Evolutionary conservation across 2,888 invertebrate genomes (phyloP).

Genomic region (Scaptomyza reducta): DNA sequence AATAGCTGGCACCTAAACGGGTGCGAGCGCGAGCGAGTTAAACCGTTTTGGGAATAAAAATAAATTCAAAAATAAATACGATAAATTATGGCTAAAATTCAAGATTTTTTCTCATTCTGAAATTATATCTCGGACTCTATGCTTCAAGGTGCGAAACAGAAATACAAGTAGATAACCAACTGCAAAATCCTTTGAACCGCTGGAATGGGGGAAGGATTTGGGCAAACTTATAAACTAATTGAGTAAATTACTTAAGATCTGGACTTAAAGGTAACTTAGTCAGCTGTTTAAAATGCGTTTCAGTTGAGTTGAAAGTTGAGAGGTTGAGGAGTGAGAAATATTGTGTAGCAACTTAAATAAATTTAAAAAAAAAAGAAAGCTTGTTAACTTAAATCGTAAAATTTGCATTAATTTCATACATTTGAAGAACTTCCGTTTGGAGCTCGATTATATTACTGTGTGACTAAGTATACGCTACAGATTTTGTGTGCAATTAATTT

Average conservation of each 20-base stretch:
- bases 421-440: conserved; percentile 8
- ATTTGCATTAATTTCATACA: not conserved
- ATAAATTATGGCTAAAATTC: conserved; percentile 65
- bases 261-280: conserved; percentile 50
- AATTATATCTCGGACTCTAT: conserved; percentile 1
- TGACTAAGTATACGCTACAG: conserved; percentile 51
- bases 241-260: conserved; percentile 24
- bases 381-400: conserved; percentile 19
- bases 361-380: conserved; percentile 14
- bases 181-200: conserved; percentile 16
- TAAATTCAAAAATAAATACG: conserved; percentile 69
- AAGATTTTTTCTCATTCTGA: conserved; percentile 8
- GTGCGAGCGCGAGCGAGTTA: conserved; percentile 49
- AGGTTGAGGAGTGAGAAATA: conserved; percentile 11
- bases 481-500: conserved; percentile 69
- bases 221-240: conserved; percentile 35
- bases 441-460: conserved; percentile 8
- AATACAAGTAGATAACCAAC: conserved; percentile 21
- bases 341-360: conserved; percentile 35
- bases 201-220: not conserved
- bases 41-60: conserved; percentile 54
- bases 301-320: conserved; percentile 17
- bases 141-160: conserved; percentile 8
- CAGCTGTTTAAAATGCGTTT: conserved; percentile 34
- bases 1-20: conserved; percentile 95